phyloP scores from a whole-genome alignment of 2,797 vertebrate genomes.

The Danio choprae region DNA sequence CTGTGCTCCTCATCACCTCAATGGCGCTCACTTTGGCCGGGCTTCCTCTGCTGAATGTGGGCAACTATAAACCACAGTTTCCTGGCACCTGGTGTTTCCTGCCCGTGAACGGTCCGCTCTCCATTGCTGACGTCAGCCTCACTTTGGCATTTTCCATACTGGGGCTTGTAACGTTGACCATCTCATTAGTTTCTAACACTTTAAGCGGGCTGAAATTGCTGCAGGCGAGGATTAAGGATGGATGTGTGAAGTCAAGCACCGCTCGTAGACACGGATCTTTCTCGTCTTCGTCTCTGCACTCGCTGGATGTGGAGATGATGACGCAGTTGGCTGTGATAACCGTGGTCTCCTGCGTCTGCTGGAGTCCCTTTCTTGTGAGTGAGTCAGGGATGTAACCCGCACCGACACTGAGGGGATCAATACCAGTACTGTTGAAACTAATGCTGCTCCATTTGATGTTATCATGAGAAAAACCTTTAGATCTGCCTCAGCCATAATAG shows the following conservation, averaged over 20 bases:
- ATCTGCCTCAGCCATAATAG: no score
- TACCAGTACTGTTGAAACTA: no score
- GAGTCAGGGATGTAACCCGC: not conserved
- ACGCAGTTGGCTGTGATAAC: slow-evolving; percentile 73
- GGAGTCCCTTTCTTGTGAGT: slow-evolving; percentile 79
- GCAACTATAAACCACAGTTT: slow-evolving; percentile 69
- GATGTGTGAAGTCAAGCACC: slow-evolving; percentile 30
- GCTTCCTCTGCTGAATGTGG: slow-evolving; percentile 69
- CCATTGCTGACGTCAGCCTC: slow-evolving; percentile 63
- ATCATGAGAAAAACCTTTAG: no score
- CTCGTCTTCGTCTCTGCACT: slow-evolving; percentile 61
- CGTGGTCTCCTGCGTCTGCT: slow-evolving; percentile 77
- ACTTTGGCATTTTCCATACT: slow-evolving; percentile 72
- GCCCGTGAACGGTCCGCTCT: slow-evolving; percentile 56
- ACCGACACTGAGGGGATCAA: not conserved
- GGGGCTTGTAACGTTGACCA: slow-evolving; percentile 69
- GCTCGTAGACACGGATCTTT: slow-evolving; percentile 38
- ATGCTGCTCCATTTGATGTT: no score
- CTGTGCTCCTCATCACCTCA: slow-evolving; percentile 63
- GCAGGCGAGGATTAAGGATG: slow-evolving; percentile 63
- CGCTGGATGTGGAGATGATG: slow-evolving; percentile 78
- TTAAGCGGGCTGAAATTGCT: slow-evolving; percentile 71
- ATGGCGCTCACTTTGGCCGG: slow-evolving; percentile 68
- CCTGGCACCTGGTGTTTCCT: slow-evolving; percentile 80
- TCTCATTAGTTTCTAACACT: slow-evolving; percentile 77